These are phyloP conservation scores for Tonatia bakeri DNA, from an alignment of 2,113 vertebrate genomes.

Conservation along the genomic window DNA sequence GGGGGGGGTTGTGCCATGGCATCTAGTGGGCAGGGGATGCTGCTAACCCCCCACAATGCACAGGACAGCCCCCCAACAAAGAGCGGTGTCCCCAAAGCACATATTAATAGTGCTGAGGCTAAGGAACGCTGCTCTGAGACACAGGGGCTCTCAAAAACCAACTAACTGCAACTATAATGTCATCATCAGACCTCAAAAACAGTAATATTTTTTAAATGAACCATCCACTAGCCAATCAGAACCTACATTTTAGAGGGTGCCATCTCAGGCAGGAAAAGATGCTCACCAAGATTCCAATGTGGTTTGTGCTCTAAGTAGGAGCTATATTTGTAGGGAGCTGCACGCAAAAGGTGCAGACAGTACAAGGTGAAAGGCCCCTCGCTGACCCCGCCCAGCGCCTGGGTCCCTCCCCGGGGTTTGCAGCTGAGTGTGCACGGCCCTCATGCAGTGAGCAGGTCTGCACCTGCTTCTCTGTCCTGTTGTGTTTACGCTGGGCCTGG, in stretches of 20 bases:
- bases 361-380: not conserved
- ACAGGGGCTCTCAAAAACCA: not conserved
- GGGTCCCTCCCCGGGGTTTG: not conserved
- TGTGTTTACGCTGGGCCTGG: not conserved
- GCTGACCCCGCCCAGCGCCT: accelerated
- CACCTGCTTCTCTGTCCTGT: not conserved
- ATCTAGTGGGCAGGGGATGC: not conserved
- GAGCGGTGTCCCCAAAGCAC: not conserved
- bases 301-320: not conserved
- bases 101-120: accelerated
- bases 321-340: not conserved
- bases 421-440: accelerated
- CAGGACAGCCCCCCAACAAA: not conserved
- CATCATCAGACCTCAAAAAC: not conserved
- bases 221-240: not conserved
- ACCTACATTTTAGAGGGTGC: not conserved
- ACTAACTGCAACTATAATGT: too few species aligned
- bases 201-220: not conserved
- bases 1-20: not conserved
- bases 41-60: accelerated
- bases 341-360: not conserved
- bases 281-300: not conserved
- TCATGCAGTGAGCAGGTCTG: accelerated
- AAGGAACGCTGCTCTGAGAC: not conserved
- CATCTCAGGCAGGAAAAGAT: not conserved